A percentile compares a stretch with the other conserved stretches of the same genome.
These are phyloP conservation scores for Rhinoraja longicauda DNA, from an alignment of 2,797 vertebrate genomes.

Conservation along the genomic window DNA sequence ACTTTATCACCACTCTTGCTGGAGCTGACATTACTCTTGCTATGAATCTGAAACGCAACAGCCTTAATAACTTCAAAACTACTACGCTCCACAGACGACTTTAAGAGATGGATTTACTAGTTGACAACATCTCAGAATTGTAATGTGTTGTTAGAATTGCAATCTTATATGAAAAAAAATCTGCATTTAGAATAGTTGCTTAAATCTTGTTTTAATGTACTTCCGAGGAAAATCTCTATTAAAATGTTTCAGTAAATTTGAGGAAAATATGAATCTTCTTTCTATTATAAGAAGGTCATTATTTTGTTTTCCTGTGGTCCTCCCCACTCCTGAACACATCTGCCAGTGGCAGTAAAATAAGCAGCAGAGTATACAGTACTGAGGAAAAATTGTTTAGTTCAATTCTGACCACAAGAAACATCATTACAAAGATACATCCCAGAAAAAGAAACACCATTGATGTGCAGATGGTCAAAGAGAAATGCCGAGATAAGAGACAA, in stretches of 20 bases:
- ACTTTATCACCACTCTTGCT: conserved; percentile 50
- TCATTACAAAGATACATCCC: not conserved
- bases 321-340: not conserved
- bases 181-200: conserved; percentile 16
- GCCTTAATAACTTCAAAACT: conserved; percentile 55
- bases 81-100: conserved; percentile 51
- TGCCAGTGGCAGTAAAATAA: not conserved
- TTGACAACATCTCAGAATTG: conserved; percentile 53
- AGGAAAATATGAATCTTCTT: not conserved
- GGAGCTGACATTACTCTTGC: conserved; percentile 49
- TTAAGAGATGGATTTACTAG: conserved; percentile 45
- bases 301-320: not conserved
- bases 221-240: not conserved
- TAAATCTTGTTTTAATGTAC: conserved; percentile 10
- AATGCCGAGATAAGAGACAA: not conserved
- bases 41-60: conserved; percentile 52
- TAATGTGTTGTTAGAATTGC: conserved; percentile 54
- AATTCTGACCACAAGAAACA: not conserved
- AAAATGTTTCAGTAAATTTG: conserved; percentile 26
- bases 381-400: conserved; percentile 1
- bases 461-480: not conserved
- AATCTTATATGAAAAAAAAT: conserved; percentile 40
- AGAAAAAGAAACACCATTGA: not conserved
- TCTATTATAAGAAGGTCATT: not conserved
- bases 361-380: too few species aligned